Evolutionary conservation across 2,113 vertebrate genomes (phyloP).

Genomic region (Chelonoidis abingdonii): DNA sequence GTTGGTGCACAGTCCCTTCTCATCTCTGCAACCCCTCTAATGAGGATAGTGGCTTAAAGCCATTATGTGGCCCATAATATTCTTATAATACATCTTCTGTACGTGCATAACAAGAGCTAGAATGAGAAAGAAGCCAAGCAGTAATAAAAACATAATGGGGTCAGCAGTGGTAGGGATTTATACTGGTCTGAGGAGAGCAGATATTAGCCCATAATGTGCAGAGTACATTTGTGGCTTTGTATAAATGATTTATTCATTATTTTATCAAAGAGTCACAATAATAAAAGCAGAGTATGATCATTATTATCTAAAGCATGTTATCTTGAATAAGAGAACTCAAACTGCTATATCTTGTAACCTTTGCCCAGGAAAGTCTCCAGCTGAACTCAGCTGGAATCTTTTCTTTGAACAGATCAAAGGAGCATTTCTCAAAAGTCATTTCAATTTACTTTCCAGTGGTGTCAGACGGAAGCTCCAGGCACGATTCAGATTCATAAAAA

Average conservation of each 20-base stretch:
- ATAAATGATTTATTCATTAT: not conserved
- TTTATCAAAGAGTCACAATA: not conserved
- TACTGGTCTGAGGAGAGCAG: not conserved
- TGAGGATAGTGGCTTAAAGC: not conserved
- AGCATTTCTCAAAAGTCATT: not conserved
- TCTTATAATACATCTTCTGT: not conserved
- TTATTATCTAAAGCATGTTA: not conserved
- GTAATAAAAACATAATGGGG: not conserved
- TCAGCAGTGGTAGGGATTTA: not conserved
- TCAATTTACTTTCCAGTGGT: not conserved
- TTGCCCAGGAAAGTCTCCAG: not conserved
- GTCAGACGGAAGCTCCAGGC: not conserved
- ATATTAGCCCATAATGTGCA: not conserved
- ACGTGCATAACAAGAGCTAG: not conserved
- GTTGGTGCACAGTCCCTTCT: not conserved
- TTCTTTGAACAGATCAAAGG: not conserved
- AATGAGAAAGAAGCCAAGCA: not conserved
- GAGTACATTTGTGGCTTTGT: not conserved
- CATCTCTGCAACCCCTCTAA: not conserved
- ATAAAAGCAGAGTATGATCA: not conserved
- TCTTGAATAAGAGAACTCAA: not conserved
- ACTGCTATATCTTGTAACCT: not conserved
- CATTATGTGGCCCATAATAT: not conserved
- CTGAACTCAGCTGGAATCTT: not conserved
- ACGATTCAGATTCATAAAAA: slow-evolving; percentile 13